phyloP scores from a whole-genome alignment of 2,888 invertebrate species.

The Stenichneumon culpator region DNA sequence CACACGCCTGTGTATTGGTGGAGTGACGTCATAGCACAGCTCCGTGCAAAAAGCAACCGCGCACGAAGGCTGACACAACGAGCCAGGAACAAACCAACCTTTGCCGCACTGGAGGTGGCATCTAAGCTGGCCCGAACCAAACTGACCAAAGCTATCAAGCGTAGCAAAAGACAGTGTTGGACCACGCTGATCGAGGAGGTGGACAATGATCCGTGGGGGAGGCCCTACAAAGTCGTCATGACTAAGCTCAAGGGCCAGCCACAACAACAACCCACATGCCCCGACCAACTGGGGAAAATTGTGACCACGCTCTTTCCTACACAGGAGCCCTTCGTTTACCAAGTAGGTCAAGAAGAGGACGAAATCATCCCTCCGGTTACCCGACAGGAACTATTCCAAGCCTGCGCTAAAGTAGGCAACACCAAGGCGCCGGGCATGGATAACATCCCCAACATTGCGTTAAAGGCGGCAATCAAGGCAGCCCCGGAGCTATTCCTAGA shows the following conservation, averaged over 20 bases:
- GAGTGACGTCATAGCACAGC: constrained; percentile 44
- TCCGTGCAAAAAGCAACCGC: constrained; percentile 50
- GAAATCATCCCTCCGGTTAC: constrained; percentile 29
- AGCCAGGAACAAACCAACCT: constrained; percentile 16
- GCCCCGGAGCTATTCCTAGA: constrained; percentile 66
- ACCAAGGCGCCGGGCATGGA: constrained; percentile 70
- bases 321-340: neutral
- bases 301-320: constrained; percentile 54
- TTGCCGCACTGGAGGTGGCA: constrained; percentile 30
- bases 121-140: constrained; percentile 45
- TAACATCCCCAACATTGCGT: constrained; percentile 66
- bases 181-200: constrained; percentile 53
- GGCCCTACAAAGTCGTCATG: constrained; percentile 67
- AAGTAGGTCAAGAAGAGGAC: neutral
- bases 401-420: constrained; percentile 51
- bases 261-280: constrained; percentile 61
- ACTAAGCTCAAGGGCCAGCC: constrained; percentile 55
- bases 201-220: constrained; percentile 61
- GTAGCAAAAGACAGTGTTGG: constrained; percentile 55
- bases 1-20: constrained; percentile 61
- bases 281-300: constrained; percentile 63
- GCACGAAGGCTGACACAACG: constrained; percentile 45
- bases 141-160: constrained; percentile 54
- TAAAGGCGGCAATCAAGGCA: constrained; percentile 62
- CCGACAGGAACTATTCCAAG: constrained; percentile 47